phyloP scores from a whole-genome alignment of 2,888 invertebrate species.

The Zygogramma bicolorata region DNA sequence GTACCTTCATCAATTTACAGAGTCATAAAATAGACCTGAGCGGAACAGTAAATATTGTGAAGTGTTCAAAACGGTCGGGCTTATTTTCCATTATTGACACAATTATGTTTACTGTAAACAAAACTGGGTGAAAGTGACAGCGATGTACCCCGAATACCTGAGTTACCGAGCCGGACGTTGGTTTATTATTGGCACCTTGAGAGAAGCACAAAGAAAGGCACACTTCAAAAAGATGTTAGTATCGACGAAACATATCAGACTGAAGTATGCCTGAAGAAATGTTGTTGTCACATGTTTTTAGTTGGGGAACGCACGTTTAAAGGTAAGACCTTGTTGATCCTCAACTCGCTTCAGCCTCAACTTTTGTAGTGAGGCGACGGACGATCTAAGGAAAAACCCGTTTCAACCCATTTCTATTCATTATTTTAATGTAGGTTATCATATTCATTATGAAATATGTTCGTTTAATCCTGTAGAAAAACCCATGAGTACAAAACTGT shows the following conservation, averaged over 20 bases:
- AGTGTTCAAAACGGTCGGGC: constrained; percentile 3
- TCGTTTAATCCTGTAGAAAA: no score
- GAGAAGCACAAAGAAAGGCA: background rate
- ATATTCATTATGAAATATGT: no score
- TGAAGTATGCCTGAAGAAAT: background rate
- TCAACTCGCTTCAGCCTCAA: no score
- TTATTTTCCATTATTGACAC: constrained; percentile 10
- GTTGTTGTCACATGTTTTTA: no score
- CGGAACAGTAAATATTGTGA: constrained; percentile 9
- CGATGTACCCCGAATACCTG: background rate
- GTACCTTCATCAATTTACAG: background rate
- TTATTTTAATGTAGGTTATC: no score
- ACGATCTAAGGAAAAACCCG: no score
- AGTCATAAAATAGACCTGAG: constrained; percentile 3
- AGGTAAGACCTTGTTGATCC: no score
- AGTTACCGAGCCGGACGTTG: background rate
- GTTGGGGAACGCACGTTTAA: no score
- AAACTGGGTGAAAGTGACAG: constrained; percentile 6
- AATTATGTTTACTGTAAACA: constrained; percentile 9
- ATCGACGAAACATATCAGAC: background rate
- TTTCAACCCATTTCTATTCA: no score
- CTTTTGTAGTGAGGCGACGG: no score
- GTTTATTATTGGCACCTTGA: background rate
- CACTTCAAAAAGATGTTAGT: background rate
- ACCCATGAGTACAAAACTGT: no score